Evolutionary conservation across 2,888 invertebrate genomes (phyloP).

Genomic region (Drepanosiphum platanoidis): DNA sequence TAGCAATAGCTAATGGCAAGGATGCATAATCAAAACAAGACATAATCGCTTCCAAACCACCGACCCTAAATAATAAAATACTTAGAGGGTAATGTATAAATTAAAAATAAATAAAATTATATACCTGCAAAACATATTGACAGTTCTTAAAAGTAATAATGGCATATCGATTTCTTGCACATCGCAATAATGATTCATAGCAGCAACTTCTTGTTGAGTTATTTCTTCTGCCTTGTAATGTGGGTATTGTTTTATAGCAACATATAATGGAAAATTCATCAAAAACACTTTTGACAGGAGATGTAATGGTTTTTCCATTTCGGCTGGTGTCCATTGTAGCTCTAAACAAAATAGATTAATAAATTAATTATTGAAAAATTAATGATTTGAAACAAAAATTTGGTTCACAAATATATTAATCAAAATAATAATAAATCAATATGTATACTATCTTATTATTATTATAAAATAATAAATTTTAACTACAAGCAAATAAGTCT

Average conservation of each 20-base stretch:
- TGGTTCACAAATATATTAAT: neutral
- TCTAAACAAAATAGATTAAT: conserved; percentile 9
- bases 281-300: conserved; percentile 88
- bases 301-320: conserved; percentile 87
- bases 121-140: conserved; percentile 88
- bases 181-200: conserved; percentile 85
- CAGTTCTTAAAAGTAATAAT: conserved; percentile 87
- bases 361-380: neutral
- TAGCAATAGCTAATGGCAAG: conserved; percentile 87
- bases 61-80: conserved; percentile 79
- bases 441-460: no score
- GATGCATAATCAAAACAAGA: conserved; percentile 82
- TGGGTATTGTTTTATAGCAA: conserved; percentile 69
- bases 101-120: neutral
- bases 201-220: conserved; percentile 84
- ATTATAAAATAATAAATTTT: neutral
- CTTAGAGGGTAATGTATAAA: neutral
- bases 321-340: conserved; percentile 78
- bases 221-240: conserved; percentile 84
- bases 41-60: conserved; percentile 88
- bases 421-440: no score
- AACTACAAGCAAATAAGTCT: neutral
- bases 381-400: neutral
- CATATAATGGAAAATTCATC: conserved; percentile 87
- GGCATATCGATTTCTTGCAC: conserved; percentile 94